phyloP scores from a whole-genome alignment of 2,888 invertebrate species.

The Morpho deidamia region DNA sequence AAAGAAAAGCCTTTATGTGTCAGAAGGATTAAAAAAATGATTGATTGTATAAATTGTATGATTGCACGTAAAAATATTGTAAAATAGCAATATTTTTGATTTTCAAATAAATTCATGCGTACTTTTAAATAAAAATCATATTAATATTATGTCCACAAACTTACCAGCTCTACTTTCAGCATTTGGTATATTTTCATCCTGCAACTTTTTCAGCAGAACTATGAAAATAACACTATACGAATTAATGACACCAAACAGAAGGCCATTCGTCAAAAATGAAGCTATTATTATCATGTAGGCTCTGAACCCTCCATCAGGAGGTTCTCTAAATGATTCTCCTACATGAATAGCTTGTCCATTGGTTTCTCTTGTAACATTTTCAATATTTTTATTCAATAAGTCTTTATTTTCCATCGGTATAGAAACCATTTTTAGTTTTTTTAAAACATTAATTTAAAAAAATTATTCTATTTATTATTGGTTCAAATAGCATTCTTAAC shows the following conservation, averaged over 20 bases:
- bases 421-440: conserved; percentile 36
- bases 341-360: conserved; percentile 35
- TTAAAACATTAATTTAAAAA: not conserved
- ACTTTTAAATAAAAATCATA: no score
- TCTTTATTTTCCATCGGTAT: conserved; percentile 56
- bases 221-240: conserved; percentile 90
- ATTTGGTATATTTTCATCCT: conserved; percentile 81
- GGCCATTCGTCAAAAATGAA: conserved; percentile 93
- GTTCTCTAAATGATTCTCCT: conserved; percentile 43
- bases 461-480: conserved; percentile 5
- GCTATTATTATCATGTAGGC: conserved; percentile 91
- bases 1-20: no score
- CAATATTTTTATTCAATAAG: conserved; percentile 35
- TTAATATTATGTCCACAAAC: conserved; percentile 37
- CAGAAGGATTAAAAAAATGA: no score
- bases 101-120: no score
- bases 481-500: conserved; percentile 18
- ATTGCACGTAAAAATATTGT: no score
- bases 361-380: conserved; percentile 31
- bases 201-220: conserved; percentile 81
- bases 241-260: conserved; percentile 94
- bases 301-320: conserved; percentile 87
- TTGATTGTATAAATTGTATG: no score
- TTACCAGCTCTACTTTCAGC: conserved; percentile 91
- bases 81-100: no score